Conservation (phyloP, 2,888 invertebrate species). For the Phyllotreta striolata region DNA sequence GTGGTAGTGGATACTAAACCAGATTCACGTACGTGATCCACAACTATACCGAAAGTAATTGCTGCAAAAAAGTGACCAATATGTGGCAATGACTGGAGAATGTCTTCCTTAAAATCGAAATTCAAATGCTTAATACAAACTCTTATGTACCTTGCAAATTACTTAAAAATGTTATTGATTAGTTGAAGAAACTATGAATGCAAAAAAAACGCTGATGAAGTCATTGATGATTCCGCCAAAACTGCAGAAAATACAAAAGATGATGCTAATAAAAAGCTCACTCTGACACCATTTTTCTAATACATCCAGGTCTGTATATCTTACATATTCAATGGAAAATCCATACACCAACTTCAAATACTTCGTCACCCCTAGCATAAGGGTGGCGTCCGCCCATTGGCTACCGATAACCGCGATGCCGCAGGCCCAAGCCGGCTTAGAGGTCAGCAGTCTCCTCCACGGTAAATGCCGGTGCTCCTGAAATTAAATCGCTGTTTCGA, state of each 20-base stretch:
- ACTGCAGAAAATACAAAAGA: no score
- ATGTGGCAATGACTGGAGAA: conserved; percentile 65
- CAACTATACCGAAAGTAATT: conserved; percentile 66
- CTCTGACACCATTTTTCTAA: no score
- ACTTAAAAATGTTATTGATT: no score
- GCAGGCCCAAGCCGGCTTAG: conserved; percentile 68
- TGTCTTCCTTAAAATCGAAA: conserved; percentile 61
- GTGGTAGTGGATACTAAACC: conserved; percentile 66
- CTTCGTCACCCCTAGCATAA: conserved; percentile 67
- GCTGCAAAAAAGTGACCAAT: conserved; percentile 68
- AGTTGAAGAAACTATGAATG: no score
- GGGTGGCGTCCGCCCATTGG: conserved; percentile 68
- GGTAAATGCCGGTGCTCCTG: conserved; percentile 62
- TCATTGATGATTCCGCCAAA: no score
- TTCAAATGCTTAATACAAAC: neutral
- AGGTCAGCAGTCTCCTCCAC: conserved; percentile 65
- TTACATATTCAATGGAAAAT: conserved; percentile 67
- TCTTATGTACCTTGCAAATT: no score
- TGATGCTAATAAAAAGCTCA: no score
- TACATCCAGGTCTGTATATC: neutral
- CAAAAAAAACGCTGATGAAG: no score
- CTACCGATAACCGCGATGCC: conserved; percentile 67
- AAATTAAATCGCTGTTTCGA: conserved; percentile 10
- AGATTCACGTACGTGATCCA: conserved; percentile 65
- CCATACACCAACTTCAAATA: conserved; percentile 68